A percentile compares a stretch with the other conserved stretches of the same genome.
These are phyloP conservation scores for Ganaspis brasiliensis DNA, from an alignment of 2,888 invertebrate genomes.

Conservation along the genomic window DNA sequence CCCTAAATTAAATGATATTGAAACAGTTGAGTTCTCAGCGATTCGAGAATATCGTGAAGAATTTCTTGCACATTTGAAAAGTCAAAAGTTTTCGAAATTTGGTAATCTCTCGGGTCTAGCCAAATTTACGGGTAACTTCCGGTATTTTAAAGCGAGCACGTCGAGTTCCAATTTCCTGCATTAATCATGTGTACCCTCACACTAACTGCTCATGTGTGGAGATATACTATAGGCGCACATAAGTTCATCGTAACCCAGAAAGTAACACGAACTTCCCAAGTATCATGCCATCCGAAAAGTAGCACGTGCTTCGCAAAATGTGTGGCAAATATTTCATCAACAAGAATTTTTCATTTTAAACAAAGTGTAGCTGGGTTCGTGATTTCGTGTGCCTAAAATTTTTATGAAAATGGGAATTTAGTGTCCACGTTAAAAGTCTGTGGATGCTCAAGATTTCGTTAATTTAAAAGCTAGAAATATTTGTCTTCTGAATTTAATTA, in stretches of 20 bases:
- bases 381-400: too few relatives aligned
- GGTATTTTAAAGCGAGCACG: constrained; percentile 29
- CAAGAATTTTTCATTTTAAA: background rate
- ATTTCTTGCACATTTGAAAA: background rate
- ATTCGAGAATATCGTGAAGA: background rate
- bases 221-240: constrained; percentile 1
- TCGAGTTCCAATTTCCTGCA: constrained; percentile 23
- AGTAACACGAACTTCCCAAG: constrained; percentile 15
- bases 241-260: constrained; percentile 24
- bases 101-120: background rate
- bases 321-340: background rate
- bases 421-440: too few relatives aligned
- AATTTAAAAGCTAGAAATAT: too few relatives aligned
- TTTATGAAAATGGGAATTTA: too few relatives aligned
- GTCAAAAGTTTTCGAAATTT: background rate
- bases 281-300: constrained; percentile 18
- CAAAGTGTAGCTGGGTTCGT: too few relatives aligned
- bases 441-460: too few relatives aligned
- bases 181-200: constrained; percentile 18
- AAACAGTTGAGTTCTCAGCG: background rate
- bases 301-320: background rate
- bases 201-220: background rate
- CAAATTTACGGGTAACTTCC: constrained; percentile 29
- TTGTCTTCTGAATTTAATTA: too few relatives aligned
- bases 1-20: too few relatives aligned